Base-by-base conservation (phyloP, 92 coral and sea anemone genomes). In the Phenganax stokvisi region DNA sequence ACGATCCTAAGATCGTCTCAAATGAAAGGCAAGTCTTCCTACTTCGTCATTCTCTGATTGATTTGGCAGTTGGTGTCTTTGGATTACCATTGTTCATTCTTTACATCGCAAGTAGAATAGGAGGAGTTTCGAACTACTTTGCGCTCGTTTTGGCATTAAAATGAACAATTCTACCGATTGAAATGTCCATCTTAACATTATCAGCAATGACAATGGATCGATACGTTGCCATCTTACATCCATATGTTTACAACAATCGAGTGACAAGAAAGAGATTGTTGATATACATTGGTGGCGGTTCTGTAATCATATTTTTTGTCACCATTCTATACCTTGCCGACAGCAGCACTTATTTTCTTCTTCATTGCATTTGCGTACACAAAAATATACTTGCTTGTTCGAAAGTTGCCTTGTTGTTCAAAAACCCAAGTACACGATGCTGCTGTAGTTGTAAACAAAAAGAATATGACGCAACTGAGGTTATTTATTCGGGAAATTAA, bases 361-460 rank as follows among this genome's bases (percentile, higher is more conserved):
- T 76, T 76, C 68, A 57, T 51, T 64, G 81, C 25, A 51, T 76
- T 76, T 76, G 81, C 81, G 55, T 76, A 20, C 81, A 76, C 81
- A 76, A 76, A n/a, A 76, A 76, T 76, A 8, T 76, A 0, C 81
- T 57, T 57, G 54, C 65, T 76, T 13, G 68, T 62, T 62, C 17
- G 68, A 62, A 62, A 16, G 29, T 62, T 62, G 68, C 7, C 25
- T 20, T 20, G 28, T 62, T 7, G 68, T 3, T n/a, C 29, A 62
- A 28, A 25, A 9, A 62, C 6, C 68, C 31, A 25, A 3, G 30
- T 10, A 9, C 27, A 28, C 2, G 28, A n/a, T 10, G 68, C 13
- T 6, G 68, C 6, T 17, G 66, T 27, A 60, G 68, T 20, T 20
- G 25, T 20, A 20, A 20, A 20, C 25, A 20, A n/a, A 62, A 37